Base-by-base conservation (phyloP, 2,113 vertebrate genomes). In the Ivindomyrus marchei region DNA sequence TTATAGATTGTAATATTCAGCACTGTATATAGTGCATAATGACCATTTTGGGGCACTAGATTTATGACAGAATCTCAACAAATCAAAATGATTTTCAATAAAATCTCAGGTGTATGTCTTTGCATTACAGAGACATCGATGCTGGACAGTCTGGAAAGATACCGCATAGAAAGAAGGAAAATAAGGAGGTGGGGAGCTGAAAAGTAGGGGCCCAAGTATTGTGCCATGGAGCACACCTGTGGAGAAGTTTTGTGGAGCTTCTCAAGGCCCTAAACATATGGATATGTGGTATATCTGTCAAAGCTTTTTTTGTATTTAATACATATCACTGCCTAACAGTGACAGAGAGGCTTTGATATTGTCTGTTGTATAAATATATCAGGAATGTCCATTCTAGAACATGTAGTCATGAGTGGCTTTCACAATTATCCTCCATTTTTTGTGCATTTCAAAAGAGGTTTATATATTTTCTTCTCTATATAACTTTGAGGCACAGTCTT, bases 1-100 rank as follows among this genome's bases (percentile, higher is more conserved):
- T 92, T 92, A 88, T 89, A 52, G 91, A 92, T 90, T 93, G 92
- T 92, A 90, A 92, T 90, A 93, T 92, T 92, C 90, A 91, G 90
- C 90, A 5, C 86, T 15, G 85, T 89, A 91, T 90, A 88, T 86
- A 89, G 88, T 91, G 88, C 47, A 53, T 89, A 88, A 90, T 89
- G 88, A 52, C 70, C 45, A 13, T 89, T 91, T 92, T 91, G 85
- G 90, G 90, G 90, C 70, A 87, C 85, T 92, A 90, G 87, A 87
- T 49, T 90, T 85, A 89, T 92, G 92, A 90, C 88, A 92, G 90
- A 89, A 80, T 85, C 88, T 66, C 50, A 46, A 31, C 7, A 31
- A 90, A 92, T 91, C 47, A 85, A 92, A 90, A 88, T 91, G 91
- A 39, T 89, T 91, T 52, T 9, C 66, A 42, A 19, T 42, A 19